These are phyloP conservation scores for Zingel zingel DNA, from an alignment of 2,113 vertebrate genomes.

Conservation along the genomic window DNA sequence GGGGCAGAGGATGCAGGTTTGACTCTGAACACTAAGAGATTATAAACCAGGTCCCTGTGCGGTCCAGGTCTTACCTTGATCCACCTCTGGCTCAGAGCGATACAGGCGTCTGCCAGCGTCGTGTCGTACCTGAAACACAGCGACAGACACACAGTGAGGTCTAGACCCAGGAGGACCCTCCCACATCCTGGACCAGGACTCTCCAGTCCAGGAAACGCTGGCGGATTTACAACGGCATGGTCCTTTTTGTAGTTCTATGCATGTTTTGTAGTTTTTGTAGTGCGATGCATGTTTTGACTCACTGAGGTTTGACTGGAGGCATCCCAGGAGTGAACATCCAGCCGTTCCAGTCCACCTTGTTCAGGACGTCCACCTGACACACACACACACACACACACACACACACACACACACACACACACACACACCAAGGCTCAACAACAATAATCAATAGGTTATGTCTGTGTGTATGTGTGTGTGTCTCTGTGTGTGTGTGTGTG, in stretches of 20 bases:
- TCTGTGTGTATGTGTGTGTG: too few species aligned
- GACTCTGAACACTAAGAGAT: not conserved
- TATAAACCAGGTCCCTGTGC: too few species aligned
- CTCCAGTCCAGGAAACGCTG: too few species aligned
- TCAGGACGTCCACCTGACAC: constrained; percentile 89
- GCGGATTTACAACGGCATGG: too few species aligned
- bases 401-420: too few species aligned
- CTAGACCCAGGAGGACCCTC: not conserved
- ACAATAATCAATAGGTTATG: too few species aligned
- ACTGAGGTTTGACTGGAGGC: constrained; percentile 92
- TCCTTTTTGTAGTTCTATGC: too few species aligned
- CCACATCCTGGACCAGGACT: too few species aligned
- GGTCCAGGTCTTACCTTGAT: constrained; percentile 80
- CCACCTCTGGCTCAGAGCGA: constrained; percentile 91
- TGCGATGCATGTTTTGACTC: constrained; percentile 54
- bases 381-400: not conserved
- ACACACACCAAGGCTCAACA: too few species aligned
- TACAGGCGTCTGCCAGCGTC: constrained; percentile 90
- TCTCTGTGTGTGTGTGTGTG: too few species aligned
- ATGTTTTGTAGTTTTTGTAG: too few species aligned
- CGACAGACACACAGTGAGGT: not conserved
- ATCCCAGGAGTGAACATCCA: constrained; percentile 96
- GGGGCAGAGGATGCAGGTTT: not conserved
- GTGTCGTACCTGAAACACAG: constrained; percentile 90
- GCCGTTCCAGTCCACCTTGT: constrained; percentile 94